A percentile compares a stretch with the other conserved stretches of the same genome.
Evolutionary conservation across 2,797 vertebrate species (phyloP).

Genomic region (Amphiprion clarkii): DNA sequence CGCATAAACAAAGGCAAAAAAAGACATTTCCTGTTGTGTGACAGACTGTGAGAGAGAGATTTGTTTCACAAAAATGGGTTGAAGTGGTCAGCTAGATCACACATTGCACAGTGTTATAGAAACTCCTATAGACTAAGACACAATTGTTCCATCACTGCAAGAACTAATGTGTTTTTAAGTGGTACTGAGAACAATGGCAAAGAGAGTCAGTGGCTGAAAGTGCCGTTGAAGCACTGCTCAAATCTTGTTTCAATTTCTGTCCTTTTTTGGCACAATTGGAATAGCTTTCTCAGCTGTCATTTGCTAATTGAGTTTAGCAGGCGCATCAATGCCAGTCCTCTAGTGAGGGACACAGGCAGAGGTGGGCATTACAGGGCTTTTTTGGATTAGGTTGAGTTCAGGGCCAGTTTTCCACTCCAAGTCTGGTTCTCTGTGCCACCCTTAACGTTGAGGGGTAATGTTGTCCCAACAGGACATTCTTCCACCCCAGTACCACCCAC

Average conservation of each 20-base stretch:
- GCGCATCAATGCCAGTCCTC: conserved; percentile 64
- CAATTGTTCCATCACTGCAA: conserved; percentile 19
- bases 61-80: conserved; percentile 31
- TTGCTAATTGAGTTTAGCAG: conserved; percentile 76
- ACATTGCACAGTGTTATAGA: conserved; percentile 57
- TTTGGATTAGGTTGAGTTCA: conserved; percentile 77
- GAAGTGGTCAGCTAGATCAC: conserved; percentile 35
- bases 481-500: conserved; percentile 52
- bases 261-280: conserved; percentile 80
- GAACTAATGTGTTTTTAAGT: conserved; percentile 32
- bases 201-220: conserved; percentile 43
- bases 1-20: conserved; percentile 24
- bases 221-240: conserved; percentile 36
- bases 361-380: conserved; percentile 76
- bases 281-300: conserved; percentile 76
- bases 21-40: conserved; percentile 17
- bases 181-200: conserved; percentile 19
- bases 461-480: conserved; percentile 80
- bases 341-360: conserved; percentile 57
- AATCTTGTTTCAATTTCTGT: conserved; percentile 63
- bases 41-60: conserved; percentile 24
- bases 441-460: conserved; percentile 69
- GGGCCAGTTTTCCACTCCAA: conserved; percentile 84
- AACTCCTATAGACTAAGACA: conserved; percentile 33
- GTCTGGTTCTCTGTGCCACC: conserved; percentile 76